Base-by-base conservation (phyloP, 2,113 vertebrate species). In the Psophia crepitans region DNA sequence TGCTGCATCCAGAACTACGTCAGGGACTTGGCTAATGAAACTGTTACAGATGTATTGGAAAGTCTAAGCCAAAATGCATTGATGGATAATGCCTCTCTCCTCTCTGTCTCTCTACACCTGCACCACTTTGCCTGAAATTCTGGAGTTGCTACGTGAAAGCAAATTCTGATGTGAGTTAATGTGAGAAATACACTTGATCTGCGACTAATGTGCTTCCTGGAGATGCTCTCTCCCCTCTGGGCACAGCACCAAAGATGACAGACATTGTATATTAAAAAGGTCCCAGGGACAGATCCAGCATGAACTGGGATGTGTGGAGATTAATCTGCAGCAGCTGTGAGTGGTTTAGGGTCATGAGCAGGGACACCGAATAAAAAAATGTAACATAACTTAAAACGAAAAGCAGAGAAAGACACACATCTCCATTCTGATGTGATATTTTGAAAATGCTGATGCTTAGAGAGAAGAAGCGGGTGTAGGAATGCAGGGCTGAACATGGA, bases 241-340 rank as follows among this genome's bases (percentile, higher is more conserved):
- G 95, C 88, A 41, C 7, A 17, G 54, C 41, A 88, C 78, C 95
- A 91, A 90, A 49, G 35, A 81, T 74, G 68, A 88, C 90, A 84
- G 43, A 63, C 56, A 65, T 18, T 80, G 49, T 73, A 13, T 21
- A 65, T 35, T 77, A 11, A 53, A 90, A 91, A 89, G 54, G 60
- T 80, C 89, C n/a, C 70, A 53, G 16, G 44, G 94, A 87, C 16
- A 61, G 75, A 68, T 44, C 60, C 73, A 87, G 54, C 49, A 53
- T 4, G 12, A 76, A 77, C 91, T 64, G 90, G 37, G 57, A 39
- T 80, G 32, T 88, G 49, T 94, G 75, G 75, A 97, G 83, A 88
- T 93, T 93, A 91, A 96, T 12, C 24, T 89, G 32, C 21, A 95
- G 65, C 87, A 95, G 94, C 70, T 97, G 90, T 80, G 91, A 75